phyloP scores from a whole-genome alignment of 1,140 invertebrate genomes.

The Dinoponera quadriceps region DNA sequence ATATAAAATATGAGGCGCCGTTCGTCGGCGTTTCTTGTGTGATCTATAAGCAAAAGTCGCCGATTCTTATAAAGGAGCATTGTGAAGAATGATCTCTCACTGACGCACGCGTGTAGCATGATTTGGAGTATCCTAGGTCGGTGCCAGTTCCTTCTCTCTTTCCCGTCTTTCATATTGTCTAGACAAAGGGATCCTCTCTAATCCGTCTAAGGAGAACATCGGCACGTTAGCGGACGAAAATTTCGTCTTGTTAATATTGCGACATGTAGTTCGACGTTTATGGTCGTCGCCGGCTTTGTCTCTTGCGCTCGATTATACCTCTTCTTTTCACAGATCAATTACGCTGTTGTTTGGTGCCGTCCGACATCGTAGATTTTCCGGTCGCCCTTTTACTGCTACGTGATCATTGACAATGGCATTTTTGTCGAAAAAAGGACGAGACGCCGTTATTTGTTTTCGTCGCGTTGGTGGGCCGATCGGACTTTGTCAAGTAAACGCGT shows the following conservation, averaged over 20 bases:
- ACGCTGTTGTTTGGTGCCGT: too few species aligned
- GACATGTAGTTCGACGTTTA: neutral
- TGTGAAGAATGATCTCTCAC: neutral
- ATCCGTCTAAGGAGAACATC: slow-evolving; percentile 22
- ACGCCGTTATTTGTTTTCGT: neutral
- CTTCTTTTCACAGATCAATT: too few species aligned
- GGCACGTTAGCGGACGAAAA: slow-evolving; percentile 43
- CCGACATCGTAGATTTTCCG: too few species aligned
- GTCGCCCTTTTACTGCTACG: too few species aligned
- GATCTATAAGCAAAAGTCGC: neutral
- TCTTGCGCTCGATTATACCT: too few species aligned
- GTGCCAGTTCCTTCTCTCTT: too few species aligned
- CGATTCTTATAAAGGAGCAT: neutral
- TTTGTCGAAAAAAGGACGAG: neutral
- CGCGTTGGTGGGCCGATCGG: too few species aligned
- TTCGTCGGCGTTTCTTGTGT: slow-evolving; percentile 4
- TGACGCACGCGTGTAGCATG: neutral
- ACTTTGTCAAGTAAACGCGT: too few species aligned
- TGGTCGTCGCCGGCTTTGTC: neutral
- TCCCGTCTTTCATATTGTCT: slow-evolving; percentile 40
- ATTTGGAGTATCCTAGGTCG: slow-evolving; percentile 1
- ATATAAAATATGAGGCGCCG: neutral
- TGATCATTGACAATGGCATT: too few species aligned
- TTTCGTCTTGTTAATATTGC: neutral
- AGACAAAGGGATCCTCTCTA: slow-evolving; percentile 38